phyloP scores from a whole-genome alignment of 2,113 vertebrate species.

The Atlantisia rogersi region DNA sequence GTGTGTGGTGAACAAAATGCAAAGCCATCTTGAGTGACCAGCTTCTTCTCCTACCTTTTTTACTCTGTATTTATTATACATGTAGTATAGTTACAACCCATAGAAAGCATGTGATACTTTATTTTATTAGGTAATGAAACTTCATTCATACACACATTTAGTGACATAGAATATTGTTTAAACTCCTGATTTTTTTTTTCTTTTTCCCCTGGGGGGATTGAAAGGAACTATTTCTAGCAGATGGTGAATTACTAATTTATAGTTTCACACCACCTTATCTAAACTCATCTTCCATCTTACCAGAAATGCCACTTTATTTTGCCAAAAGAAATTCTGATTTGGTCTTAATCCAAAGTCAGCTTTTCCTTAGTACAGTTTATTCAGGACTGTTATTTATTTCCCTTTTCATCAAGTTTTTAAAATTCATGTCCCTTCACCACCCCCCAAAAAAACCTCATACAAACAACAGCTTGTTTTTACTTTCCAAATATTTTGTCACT shows the following conservation, averaged over 20 bases:
- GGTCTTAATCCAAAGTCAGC: neutral
- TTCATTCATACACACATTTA: neutral
- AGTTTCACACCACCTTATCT: neutral
- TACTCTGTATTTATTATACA: neutral
- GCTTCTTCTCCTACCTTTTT: neutral
- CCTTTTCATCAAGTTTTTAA: neutral
- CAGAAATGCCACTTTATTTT: neutral
- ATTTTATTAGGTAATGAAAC: neutral
- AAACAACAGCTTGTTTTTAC: neutral
- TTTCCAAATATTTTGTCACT: neutral
- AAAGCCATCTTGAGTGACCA: neutral
- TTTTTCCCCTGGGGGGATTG: rapidly evolving
- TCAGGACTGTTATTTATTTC: neutral
- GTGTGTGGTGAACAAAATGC: neutral
- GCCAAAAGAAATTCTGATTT: neutral
- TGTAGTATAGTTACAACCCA: neutral
- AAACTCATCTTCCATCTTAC: neutral
- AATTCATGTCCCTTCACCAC: neutral
- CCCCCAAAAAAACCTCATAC: too few relatives aligned
- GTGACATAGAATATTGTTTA: neutral
- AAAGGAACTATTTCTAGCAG: neutral
- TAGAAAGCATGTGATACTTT: neutral
- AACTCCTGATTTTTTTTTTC: neutral
- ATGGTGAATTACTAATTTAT: neutral
- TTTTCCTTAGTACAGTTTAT: neutral